Conservation (phyloP, 2,888 invertebrate genomes). For the Caenorhabditis becei region DNA sequence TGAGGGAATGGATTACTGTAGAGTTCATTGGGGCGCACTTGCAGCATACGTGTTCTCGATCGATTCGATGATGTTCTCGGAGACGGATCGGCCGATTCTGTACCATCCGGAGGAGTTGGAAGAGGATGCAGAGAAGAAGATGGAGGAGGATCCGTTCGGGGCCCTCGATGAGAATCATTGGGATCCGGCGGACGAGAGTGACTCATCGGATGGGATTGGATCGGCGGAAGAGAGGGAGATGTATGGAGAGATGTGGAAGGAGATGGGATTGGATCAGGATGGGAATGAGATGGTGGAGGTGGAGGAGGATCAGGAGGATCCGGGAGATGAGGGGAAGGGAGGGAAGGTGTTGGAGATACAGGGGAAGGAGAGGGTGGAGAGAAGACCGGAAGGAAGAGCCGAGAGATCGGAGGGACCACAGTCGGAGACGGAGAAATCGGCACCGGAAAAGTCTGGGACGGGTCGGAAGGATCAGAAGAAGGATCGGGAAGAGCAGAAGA, state of each 20-base stretch:
- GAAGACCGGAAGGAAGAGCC: too few species aligned
- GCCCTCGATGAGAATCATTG: conserved; percentile 20
- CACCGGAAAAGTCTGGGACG: too few species aligned
- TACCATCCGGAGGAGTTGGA: conserved; percentile 3
- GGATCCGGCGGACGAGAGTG: conserved; percentile 40
- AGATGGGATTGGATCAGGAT: neutral
- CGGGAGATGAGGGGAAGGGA: too few species aligned
- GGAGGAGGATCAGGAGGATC: neutral
- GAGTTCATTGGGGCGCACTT: neutral
- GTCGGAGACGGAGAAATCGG: neutral
- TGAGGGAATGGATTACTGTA: neutral
- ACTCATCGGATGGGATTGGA: conserved; percentile 9
- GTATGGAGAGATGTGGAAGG: neutral
- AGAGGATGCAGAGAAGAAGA: neutral
- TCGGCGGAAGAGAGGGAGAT: conserved; percentile 3
- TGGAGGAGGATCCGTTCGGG: neutral
- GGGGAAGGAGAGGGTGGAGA: too few species aligned
- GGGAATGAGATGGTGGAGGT: neutral
- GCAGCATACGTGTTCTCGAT: conserved; percentile 14
- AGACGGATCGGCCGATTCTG: conserved; percentile 24
- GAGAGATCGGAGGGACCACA: too few species aligned
- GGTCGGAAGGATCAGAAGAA: too few species aligned
- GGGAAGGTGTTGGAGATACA: too few species aligned
- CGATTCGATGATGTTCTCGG: conserved; percentile 26
- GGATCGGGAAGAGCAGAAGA: conserved; percentile 8